These are phyloP conservation scores for Agrotis ipsilon DNA, from an alignment of 2,888 invertebrate genomes.

Conservation along the genomic window DNA sequence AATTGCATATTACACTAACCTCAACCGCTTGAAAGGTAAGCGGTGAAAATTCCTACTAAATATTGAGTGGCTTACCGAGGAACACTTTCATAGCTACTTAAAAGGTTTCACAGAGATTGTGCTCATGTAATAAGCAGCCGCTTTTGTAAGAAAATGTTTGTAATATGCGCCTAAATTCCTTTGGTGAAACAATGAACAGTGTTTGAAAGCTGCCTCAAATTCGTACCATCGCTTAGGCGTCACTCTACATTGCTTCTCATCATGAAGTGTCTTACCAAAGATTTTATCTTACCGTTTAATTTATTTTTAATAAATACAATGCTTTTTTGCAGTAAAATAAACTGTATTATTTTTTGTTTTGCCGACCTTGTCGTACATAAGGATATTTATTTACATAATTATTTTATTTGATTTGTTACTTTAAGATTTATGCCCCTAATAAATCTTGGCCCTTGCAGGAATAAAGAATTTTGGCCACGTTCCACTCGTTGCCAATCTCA, in stretches of 20 bases:
- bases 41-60: slow-evolving; percentile 26
- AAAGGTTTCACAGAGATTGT: slow-evolving; percentile 43
- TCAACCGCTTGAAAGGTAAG: slow-evolving; percentile 25
- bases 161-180: slow-evolving; percentile 52
- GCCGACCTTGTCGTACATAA: not conserved
- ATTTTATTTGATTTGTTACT: slow-evolving; percentile 17
- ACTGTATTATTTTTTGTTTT: not conserved
- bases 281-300: slow-evolving; percentile 2
- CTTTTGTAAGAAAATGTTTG: slow-evolving; percentile 51
- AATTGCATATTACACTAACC: slow-evolving; percentile 32
- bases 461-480: slow-evolving; percentile 12
- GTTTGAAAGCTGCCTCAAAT: slow-evolving; percentile 43
- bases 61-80: slow-evolving; percentile 34
- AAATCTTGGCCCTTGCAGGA: slow-evolving; percentile 23
- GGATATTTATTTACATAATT: not conserved
- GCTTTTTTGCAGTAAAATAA: not conserved
- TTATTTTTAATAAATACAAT: not conserved
- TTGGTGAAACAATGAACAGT: slow-evolving; percentile 26
- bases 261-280: slow-evolving; percentile 18
- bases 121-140: slow-evolving; percentile 35
- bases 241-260: slow-evolving; percentile 32
- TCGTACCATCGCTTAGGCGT: slow-evolving; percentile 48
- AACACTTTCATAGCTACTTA: slow-evolving; percentile 35
- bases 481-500: slow-evolving; percentile 1
- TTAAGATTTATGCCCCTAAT: slow-evolving; percentile 25